Evolutionary conservation across 2,797 vertebrate species (phyloP), one percentile per base, ranked within the genome.

Genomic region (Sorex maritimensis): DNA sequence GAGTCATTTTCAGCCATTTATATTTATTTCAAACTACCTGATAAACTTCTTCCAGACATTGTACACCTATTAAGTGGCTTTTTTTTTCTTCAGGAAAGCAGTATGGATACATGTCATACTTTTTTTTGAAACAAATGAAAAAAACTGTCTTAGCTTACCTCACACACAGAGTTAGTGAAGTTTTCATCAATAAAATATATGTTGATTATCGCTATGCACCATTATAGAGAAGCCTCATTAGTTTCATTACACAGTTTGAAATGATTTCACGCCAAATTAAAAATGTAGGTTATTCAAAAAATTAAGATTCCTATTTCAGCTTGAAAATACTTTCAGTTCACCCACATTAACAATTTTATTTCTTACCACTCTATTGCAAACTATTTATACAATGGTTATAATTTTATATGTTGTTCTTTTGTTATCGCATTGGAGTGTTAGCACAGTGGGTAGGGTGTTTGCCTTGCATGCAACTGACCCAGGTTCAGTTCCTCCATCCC

Each of bases 211-310:
- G 77, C 28, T 93, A 88, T 95, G 68, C 65, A 95, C 15, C 73
- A 17, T 85, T 95, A 81, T 17, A 44, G 80, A 73, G 94, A 46
- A 58, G 15, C 55, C 55, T 58, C 55, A 58, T 61, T 61, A 61
- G 58, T 61, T 97, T 98, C 90, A 92, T 92, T 95, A 58, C 5
- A 93, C 86, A 96, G 81, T 58, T 97, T 97, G 73, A 92, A 95
- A 86, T 92, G 46, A 68, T 96, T 98, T 97, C 88, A 93, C 95
- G 88, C 24, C 90, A 97, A 96, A 97, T 95, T 97, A 90, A 98
- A 98, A 97, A 93, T 92, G 85, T 78, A 95, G 93, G 88, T 96
- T 96, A 94, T 97, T 97, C 88, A 97, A 94, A 96, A 79, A 88
- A 97, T 94, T 96, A 97, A 94, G 65, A 6, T 93, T 95, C 52